Base-by-base conservation (phyloP, 1,140 invertebrate species). In the Bathynomus jamesi region DNA sequence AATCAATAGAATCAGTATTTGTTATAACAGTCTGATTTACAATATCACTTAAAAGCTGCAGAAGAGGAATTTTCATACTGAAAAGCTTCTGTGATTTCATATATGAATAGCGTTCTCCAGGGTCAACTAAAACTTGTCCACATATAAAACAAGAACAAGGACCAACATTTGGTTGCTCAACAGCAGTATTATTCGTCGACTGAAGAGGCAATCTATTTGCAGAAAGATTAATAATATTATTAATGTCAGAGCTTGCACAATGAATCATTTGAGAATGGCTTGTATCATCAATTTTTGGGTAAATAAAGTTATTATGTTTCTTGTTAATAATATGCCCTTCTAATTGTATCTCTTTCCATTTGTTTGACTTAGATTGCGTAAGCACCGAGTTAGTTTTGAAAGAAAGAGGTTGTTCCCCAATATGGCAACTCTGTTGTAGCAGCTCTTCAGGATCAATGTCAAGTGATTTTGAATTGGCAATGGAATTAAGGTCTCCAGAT, bases 101-200 rank as follows among this genome's bases (percentile, higher is more conserved):
- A 17, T 70, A 70, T 28, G 63, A 40, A 29, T 60, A 70, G n/a
- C 69, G 32, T 28, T 70, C 69, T 8, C 30, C 46, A 17, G 69
- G 69, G 60, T 70, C 69, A 8, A 32, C 30, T 28, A 70, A 46
- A 5, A 53, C 30, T 28, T 63, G 69, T 1, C 69, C 69, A 65
- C 69, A 65, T 11, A 70, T 21, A 70, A 70, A 70, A 21, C 69
- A 70, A 21, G 53, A 53, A 40, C 69, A 70, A 28, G 69, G 69
- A 8, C 69, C 69, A 64, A 65, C 60, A 63, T 70, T 70, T 28
- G 69, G 69, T 21, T 70, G 69, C 11, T 70, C 69, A 4, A 70
- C 69, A 21, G 69, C 65, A 0, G 69, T 70, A 3, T 24, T 70
- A 11, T 53, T 63, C 4, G 69, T 65, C 13, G 69, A 63, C 61